Evolutionary conservation across 2,888 invertebrate genomes (phyloP).

Genomic region (Drosophila basisetae): DNA sequence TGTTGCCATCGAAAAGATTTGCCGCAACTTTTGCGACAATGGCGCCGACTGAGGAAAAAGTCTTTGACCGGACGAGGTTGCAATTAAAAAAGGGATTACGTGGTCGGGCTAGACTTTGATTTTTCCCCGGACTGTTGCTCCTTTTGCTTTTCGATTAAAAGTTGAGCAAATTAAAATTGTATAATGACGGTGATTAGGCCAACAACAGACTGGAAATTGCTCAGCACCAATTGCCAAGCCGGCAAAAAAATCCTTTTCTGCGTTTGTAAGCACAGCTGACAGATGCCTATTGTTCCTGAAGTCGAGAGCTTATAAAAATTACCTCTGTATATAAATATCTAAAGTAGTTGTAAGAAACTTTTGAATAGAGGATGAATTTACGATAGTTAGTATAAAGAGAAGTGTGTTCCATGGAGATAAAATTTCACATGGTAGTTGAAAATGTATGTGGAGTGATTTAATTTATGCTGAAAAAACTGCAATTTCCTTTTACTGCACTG

Average conservation of each 20-base stretch:
- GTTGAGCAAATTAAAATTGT: slow-evolving; percentile 76
- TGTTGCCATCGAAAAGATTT: slow-evolving; percentile 61
- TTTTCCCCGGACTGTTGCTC: slow-evolving; percentile 36
- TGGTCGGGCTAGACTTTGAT: slow-evolving; percentile 58
- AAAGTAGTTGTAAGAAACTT: not conserved
- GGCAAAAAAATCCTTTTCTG: not conserved
- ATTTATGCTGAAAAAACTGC: not conserved
- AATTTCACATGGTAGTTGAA: not conserved
- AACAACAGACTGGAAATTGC: slow-evolving; percentile 52
- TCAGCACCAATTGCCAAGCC: slow-evolving; percentile 9
- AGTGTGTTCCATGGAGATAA: too few species aligned
- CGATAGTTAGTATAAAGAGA: not conserved
- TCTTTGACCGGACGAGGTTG: slow-evolving; percentile 54
- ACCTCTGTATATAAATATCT: not conserved
- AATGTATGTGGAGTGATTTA: not conserved
- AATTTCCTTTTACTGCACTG: not conserved
- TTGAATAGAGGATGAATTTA: not conserved
- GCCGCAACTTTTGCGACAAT: slow-evolving; percentile 53
- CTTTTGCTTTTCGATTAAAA: slow-evolving; percentile 70
- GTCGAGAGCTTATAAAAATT: not conserved
- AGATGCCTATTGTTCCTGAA: not conserved
- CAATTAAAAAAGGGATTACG: slow-evolving; percentile 81
- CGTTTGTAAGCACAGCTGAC: not conserved
- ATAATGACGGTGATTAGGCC: slow-evolving; percentile 77
- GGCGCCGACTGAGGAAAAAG: slow-evolving; percentile 22